Evolutionary conservation across 2,797 vertebrate species (phyloP).

Genomic region (Euthynnus affinis): DNA sequence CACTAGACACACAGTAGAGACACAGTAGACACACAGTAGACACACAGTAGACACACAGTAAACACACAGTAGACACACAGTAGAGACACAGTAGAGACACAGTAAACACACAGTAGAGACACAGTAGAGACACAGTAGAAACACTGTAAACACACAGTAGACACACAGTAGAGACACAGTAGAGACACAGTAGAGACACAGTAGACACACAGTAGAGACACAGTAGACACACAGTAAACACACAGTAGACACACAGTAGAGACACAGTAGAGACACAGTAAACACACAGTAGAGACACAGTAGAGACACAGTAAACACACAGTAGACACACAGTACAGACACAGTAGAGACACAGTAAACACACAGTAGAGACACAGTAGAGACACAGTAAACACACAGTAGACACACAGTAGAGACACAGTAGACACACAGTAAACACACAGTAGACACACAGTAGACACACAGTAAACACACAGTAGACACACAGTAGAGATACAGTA

Average conservation of each 20-base stretch:
- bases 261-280: neutral
- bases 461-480: neutral
- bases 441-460: neutral
- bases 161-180: neutral
- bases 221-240: too few species aligned
- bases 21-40: neutral
- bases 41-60: neutral
- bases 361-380: neutral
- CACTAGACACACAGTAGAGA: neutral
- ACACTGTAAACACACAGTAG: neutral
- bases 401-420: neutral
- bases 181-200: too few species aligned
- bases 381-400: neutral
- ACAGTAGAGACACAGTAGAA: neutral
- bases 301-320: too few species aligned
- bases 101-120: neutral
- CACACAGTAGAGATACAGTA: neutral
- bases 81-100: neutral
- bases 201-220: neutral
- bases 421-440: too few species aligned
- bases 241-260: neutral
- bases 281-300: neutral
- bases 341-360: neutral
- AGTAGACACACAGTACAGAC: neutral
- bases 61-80: too few species aligned